A percentile compares a stretch with the other conserved stretches of the same genome.
Conservation (phyloP, 1,140 invertebrate species). For the Sitobion miscanthi region DNA sequence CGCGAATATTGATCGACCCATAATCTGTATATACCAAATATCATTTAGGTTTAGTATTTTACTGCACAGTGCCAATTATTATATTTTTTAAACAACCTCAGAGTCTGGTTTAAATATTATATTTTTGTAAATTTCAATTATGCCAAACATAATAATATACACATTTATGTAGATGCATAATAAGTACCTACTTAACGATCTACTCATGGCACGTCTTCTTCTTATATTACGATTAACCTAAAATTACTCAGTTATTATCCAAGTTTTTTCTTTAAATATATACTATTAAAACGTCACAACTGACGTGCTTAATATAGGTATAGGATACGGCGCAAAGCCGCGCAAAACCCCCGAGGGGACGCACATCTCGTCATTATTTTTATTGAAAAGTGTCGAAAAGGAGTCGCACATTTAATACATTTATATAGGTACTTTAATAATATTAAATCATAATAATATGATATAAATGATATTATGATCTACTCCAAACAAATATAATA, state of each 20-base stretch:
- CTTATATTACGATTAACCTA: not conserved
- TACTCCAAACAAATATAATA: not conserved
- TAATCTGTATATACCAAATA: not conserved
- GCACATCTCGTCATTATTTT: not conserved
- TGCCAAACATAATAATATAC: not conserved
- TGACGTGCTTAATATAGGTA: not conserved
- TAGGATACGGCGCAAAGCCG: not conserved
- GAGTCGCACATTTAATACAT: not conserved
- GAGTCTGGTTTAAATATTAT: not conserved
- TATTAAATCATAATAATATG: too few relatives aligned
- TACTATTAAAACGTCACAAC: constrained; percentile 4
- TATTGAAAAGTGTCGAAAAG: constrained; percentile 1
- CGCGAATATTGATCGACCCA: not conserved
- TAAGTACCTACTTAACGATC: not conserved
- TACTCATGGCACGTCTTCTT: not conserved
- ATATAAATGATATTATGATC: too few relatives aligned
- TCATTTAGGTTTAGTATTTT: not conserved
- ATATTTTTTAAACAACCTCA: not conserved
- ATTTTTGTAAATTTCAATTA: not conserved
- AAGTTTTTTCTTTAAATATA: not conserved
- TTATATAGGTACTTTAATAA: not conserved
- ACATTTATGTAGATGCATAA: not conserved
- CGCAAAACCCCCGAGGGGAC: constrained; percentile 3
- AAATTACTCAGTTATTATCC: not conserved
- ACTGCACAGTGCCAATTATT: not conserved